Base-by-base conservation (phyloP, 2,113 vertebrate species). In the Oryzias woworae region DNA sequence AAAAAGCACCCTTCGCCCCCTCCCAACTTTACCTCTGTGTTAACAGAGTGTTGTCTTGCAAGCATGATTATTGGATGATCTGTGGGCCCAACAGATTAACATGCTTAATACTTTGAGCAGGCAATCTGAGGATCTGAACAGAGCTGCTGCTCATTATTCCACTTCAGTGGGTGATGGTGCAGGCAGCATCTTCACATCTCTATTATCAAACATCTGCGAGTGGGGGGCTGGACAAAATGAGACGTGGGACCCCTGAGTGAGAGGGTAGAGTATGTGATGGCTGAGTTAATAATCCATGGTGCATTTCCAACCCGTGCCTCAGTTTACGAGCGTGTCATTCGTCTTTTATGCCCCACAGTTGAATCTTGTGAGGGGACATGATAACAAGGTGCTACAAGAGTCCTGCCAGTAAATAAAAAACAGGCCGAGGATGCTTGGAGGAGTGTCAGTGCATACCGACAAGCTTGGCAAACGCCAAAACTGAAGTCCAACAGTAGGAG, bases 61-160 rank as follows among this genome's bases (percentile, higher is more conserved):
- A 81, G 84, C 83, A 69, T 28, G 69, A 88, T 89, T 89, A 91
- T 86, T 84, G 87, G 91, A 88, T 87, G 89, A 93, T 90, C 89
- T 92, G 87, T 85, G 89, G 88, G 77, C 83, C 88, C 85, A 92
- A 89, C 86, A 92, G 91, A 93, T 93, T 93, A 92, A 88, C 88
- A 89, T 84, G 78, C 80, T 72, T 91, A 90, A 92, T 90, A 87
- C 86, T 85, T 79, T 88, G 83, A 88, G 85, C 88, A 87, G 87
- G 78, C 87, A 85, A 87, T 88, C 83, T 81, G 85, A 86, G 74
- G 82, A 81, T 86, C 81, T 65, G 75, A 79, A 57, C 72, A 78
- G 79, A 85, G 74, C 71, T 60, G 70, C 83, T 81, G 70, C 77
- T 90, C 87, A 91, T 89, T 87, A 86, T 77, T 77, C 63, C 58